phyloP scores from a whole-genome alignment of 23 tunicate genomes.

The Trididemnum nubilum region DNA sequence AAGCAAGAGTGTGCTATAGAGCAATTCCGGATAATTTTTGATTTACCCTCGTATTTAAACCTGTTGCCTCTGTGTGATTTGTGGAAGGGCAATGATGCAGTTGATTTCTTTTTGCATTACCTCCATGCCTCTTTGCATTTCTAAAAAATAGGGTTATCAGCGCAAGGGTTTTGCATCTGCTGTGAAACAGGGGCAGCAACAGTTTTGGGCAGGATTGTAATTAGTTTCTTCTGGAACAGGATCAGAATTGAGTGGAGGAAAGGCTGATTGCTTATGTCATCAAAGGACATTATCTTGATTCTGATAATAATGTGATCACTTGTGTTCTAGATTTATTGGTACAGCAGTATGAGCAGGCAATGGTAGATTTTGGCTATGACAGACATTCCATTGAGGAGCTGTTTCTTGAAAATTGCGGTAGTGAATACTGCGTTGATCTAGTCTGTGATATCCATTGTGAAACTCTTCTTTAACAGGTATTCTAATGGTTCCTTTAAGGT shows the following conservation, averaged over 20 bases:
- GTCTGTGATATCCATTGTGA: neutral
- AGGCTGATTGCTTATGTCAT: neutral
- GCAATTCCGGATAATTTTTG: too few species aligned
- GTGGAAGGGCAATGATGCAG: neutral
- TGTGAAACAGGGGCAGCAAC: neutral
- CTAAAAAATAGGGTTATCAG: neutral
- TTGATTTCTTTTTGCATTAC: neutral
- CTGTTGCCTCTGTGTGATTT: neutral
- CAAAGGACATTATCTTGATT: neutral
- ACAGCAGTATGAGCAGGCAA: neutral
- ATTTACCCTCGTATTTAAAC: too few species aligned
- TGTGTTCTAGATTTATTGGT: neutral
- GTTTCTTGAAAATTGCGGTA: neutral
- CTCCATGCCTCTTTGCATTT: neutral
- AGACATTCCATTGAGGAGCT: neutral
- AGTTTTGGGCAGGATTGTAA: neutral
- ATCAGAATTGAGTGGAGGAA: neutral
- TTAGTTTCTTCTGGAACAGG: neutral
- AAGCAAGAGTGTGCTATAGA: too few species aligned
- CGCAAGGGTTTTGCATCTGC: neutral
- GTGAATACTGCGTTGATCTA: neutral
- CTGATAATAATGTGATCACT: neutral
- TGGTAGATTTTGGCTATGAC: neutral
- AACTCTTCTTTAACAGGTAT: too few species aligned
- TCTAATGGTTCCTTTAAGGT: too few species aligned